Percentiles rank a stretch among this genome's conserved stretches.
Evolutionary conservation across 2,888 invertebrate genomes (phyloP).

Genomic region (Axea sp.): DNA sequence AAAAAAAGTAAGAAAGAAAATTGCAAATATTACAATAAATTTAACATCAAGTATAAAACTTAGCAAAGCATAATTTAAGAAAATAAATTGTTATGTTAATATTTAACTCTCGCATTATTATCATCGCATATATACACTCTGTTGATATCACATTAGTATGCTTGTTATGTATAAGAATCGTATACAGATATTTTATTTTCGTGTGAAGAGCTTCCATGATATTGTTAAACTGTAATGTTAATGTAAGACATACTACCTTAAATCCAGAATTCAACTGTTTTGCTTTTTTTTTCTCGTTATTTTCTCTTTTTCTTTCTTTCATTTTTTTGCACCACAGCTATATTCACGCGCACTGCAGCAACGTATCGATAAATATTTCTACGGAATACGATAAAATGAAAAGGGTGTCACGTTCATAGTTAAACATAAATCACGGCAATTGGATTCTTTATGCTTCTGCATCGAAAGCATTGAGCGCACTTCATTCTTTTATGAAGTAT

Average conservation of each 20-base stretch:
- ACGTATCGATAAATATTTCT: slow-evolving; percentile 49
- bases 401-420: slow-evolving; percentile 42
- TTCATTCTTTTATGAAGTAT: slow-evolving; percentile 32
- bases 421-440: slow-evolving; percentile 52
- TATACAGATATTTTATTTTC: no score
- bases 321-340: slow-evolving; percentile 13
- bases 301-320: slow-evolving; percentile 4
- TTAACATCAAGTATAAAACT: no score
- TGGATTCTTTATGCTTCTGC: slow-evolving; percentile 49
- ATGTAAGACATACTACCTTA: slow-evolving; percentile 13
- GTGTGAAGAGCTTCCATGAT: slow-evolving; percentile 48
- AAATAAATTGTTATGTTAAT: no score
- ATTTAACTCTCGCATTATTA: no score
- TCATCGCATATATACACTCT: no score
- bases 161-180: no score
- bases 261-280: slow-evolving; percentile 24
- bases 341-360: slow-evolving; percentile 35
- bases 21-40: no score
- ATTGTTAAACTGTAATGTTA: slow-evolving; percentile 40
- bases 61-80: no score
- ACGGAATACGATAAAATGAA: slow-evolving; percentile 47
- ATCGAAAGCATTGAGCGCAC: slow-evolving; percentile 29
- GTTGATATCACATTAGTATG: no score
- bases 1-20: no score
- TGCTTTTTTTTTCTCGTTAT: slow-evolving; percentile 18